These are phyloP conservation scores for Scarus forsteni DNA, from an alignment of 2,797 vertebrate genomes.

Conservation along the genomic window DNA sequence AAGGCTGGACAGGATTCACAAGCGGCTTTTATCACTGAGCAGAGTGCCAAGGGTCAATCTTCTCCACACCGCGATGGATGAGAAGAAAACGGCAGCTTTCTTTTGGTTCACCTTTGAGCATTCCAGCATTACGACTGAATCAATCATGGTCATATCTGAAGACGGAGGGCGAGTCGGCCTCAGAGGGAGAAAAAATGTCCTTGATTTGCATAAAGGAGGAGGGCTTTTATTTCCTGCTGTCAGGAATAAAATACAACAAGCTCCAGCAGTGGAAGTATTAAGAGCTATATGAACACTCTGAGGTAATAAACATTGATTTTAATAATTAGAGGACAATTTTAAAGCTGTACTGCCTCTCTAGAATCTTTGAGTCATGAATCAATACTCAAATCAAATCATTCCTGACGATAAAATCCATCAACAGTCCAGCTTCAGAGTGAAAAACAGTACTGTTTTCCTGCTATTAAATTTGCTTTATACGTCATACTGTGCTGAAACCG, in stretches of 20 bases:
- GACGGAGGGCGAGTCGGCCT: conserved; percentile 23
- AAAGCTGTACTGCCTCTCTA: no score
- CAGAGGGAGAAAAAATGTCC: conserved; percentile 13
- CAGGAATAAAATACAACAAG: conserved; percentile 11
- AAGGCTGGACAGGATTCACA: conserved; percentile 59
- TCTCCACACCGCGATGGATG: conserved; percentile 53
- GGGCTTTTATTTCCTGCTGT: conserved; percentile 9
- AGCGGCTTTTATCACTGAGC: conserved; percentile 65
- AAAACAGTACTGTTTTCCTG: no score
- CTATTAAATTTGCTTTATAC: no score
- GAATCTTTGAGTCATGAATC: no score
- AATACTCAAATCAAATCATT: no score
- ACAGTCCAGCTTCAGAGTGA: no score
- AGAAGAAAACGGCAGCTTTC: conserved; percentile 27
- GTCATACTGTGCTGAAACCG: no score
- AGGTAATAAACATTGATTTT: no score
- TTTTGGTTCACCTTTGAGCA: conserved; percentile 33
- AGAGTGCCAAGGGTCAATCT: conserved; percentile 63
- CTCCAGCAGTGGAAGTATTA: background rate
- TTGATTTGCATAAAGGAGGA: conserved; percentile 8
- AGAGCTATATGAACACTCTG: background rate
- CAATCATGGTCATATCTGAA: conserved; percentile 51
- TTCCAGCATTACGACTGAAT: conserved; percentile 52
- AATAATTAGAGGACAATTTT: no score
- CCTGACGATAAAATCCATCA: no score